Evolutionary conservation across 2,797 vertebrate genomes (phyloP).

Genomic region (Gallinago stenura): DNA sequence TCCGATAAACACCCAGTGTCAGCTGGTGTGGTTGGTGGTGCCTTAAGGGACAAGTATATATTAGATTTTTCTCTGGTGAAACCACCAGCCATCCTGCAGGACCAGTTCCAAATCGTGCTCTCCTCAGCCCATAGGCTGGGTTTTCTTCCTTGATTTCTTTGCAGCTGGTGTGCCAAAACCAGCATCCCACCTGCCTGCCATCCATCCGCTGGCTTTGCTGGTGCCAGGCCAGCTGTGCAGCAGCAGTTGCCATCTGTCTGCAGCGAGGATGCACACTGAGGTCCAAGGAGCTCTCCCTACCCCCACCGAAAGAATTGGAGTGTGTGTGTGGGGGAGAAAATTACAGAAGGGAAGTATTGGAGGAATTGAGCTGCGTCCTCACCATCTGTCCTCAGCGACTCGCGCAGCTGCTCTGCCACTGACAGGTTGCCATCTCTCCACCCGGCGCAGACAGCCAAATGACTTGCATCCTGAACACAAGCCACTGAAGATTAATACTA

Average conservation of each 20-base stretch:
- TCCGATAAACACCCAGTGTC: not conserved
- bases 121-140: not conserved
- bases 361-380: not conserved
- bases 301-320: rapidly evolving
- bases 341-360: not conserved
- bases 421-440: not conserved
- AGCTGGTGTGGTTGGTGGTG: not conserved
- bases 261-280: not conserved
- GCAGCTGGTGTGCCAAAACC: not conserved
- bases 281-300: not conserved
- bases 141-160: not conserved
- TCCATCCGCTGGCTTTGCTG: not conserved
- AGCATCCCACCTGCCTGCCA: not conserved
- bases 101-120: not conserved
- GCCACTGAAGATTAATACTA: not conserved
- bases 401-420: not conserved
- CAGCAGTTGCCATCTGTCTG: constrained; percentile 19
- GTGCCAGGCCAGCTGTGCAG: constrained; percentile 30
- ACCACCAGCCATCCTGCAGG: not conserved
- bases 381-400: not conserved
- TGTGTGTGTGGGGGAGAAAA: not conserved
- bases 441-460: not conserved
- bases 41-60: not conserved
- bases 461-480: not conserved
- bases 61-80: not conserved